Base-by-base conservation (phyloP, 53 echinoderm and acorn worm species). In the Pentamera pediparva region DNA sequence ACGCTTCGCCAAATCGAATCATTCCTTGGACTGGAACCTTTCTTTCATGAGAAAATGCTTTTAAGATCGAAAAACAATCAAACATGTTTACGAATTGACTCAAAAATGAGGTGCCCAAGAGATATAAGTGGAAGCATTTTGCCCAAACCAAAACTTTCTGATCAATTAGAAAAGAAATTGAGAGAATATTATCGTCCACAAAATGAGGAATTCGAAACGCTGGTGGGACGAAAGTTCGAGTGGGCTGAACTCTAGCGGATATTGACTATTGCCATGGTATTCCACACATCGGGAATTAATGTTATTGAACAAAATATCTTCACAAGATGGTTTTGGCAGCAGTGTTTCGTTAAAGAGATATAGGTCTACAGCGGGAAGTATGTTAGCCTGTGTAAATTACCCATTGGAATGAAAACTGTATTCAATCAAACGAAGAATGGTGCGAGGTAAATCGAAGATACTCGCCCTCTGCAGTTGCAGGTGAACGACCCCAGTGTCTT, bases 101-200 rank as follows among this genome's bases (percentile, higher is more conserved):
- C 43, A 7, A 12, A 29, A 0, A 10, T 11, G 3, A 20, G 27
- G 28, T 89, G 89, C 34, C 89, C 87, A 5, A 64, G 79, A 10
- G 78, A 80, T 41, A 90, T 85, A 35, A 81, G 87, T 10, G 83
- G 82, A 4, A 79, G 89, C 30, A 53, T 85, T 27, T 56, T 94
- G 27, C 87, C 90, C 4, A 89, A 90, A 62, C 84, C 95, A 4
- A 45, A 73, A 18, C 52, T 85, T 6, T 75, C 78, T 56, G 37
- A 72, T 19, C 65, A 84, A 13, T 59, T 85, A 2, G 26, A 59
- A n/a, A 34, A 61, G 6, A 86, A 94, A 75, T 48, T 94, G 1
- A 54, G 87, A 31, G 83, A 87, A 45, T 94, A 90, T 81, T 94
- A 84, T 77, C 81, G 90, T 35, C 90, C 93, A 47, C 78, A 78